These are phyloP conservation scores for Melanaphis sacchari DNA, from an alignment of 1,140 invertebrate genomes.

Conservation along the genomic window DNA sequence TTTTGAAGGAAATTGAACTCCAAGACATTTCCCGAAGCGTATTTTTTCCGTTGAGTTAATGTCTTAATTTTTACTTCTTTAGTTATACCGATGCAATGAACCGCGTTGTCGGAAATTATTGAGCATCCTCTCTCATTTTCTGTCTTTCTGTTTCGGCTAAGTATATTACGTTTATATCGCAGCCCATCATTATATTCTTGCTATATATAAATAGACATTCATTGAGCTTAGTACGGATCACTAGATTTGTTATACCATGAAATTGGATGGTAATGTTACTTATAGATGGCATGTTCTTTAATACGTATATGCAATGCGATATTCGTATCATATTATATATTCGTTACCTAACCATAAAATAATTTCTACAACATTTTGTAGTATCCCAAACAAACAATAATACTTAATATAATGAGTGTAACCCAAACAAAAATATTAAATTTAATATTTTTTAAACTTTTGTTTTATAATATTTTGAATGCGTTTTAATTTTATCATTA, in stretches of 20 bases:
- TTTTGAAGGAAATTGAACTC: background rate
- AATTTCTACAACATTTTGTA: background rate
- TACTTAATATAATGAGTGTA: background rate
- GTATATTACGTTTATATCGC: background rate
- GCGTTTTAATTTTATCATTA: background rate
- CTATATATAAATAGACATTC: background rate
- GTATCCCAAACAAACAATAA: background rate
- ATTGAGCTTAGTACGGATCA: slow-evolving; percentile 11
- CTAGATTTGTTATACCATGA: slow-evolving; percentile 34
- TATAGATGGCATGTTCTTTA: background rate
- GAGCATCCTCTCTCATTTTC: background rate
- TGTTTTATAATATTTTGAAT: background rate
- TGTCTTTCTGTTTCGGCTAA: background rate
- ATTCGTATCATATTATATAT: background rate
- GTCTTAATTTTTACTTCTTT: slow-evolving; percentile 19
- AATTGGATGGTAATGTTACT: slow-evolving; percentile 31
- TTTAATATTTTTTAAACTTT: background rate
- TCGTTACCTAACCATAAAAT: background rate
- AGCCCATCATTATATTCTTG: background rate
- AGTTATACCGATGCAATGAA: slow-evolving; percentile 8
- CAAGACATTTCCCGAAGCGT: background rate
- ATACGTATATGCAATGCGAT: background rate
- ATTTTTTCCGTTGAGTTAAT: background rate
- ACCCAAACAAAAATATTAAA: background rate
- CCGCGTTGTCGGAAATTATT: background rate